phyloP scores from a whole-genome alignment of 2,797 vertebrate genomes.

The Smutsia temminckii region DNA sequence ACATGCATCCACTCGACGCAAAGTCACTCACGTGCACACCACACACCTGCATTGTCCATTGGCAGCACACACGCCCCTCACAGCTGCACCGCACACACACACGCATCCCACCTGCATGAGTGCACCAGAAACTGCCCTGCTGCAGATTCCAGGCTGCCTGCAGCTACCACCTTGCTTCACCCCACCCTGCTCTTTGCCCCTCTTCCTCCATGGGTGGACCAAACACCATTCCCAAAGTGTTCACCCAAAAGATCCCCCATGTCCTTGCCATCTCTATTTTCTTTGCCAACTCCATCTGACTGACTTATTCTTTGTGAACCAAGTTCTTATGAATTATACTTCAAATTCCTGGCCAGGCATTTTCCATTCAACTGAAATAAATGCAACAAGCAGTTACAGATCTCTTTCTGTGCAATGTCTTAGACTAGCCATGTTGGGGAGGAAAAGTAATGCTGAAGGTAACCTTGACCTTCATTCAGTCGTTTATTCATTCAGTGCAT shows the following conservation, averaged over 20 bases:
- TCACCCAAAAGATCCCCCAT: not conserved
- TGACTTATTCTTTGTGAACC: not conserved
- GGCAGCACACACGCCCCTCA: not conserved
- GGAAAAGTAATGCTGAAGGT: not conserved
- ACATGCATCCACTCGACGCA: not conserved
- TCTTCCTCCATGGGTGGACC: not conserved
- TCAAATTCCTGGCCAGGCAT: not conserved
- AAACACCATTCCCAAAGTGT: not conserved
- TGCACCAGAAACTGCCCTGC: not conserved
- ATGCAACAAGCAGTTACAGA: not conserved
- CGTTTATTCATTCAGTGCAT: not conserved
- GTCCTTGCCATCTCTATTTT: not conserved
- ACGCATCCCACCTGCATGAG: fast-evolving
- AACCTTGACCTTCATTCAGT: not conserved
- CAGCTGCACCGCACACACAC: not conserved
- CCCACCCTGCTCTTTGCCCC: no score
- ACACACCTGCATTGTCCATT: not conserved
- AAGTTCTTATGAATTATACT: not conserved
- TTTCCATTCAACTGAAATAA: not conserved
- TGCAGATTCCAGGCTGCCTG: not conserved
- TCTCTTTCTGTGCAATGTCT: not conserved
- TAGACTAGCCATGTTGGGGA: not conserved
- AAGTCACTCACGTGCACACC: not conserved
- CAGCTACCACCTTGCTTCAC: not conserved
- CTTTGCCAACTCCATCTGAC: no score